phyloP scores from a whole-genome alignment of 92 coral and sea anemone species.

The Palythoa grandiflora region DNA sequence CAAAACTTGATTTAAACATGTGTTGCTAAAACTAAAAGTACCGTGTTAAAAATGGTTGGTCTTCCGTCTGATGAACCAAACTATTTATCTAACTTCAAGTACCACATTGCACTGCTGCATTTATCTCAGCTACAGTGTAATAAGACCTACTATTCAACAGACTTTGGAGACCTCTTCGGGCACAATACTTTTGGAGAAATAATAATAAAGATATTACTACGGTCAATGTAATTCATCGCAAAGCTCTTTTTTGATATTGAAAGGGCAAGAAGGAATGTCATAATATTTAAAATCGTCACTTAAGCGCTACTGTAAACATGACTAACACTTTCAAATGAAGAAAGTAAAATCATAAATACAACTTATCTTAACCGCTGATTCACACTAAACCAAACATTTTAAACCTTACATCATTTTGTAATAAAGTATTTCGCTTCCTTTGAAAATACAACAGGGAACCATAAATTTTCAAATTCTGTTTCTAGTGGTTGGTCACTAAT shows the following conservation, averaged over 20 bases:
- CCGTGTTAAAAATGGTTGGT: neutral
- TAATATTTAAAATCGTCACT: slow-evolving; percentile 22
- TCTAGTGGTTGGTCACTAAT: neutral
- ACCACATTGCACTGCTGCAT: neutral
- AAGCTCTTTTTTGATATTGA: neutral
- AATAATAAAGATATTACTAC: neutral
- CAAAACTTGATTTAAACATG: neutral
- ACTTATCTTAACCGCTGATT: neutral
- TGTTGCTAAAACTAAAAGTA: slow-evolving; percentile 25
- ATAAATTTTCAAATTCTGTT: neutral
- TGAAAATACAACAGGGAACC: neutral
- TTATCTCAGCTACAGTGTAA: neutral
- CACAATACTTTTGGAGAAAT: neutral
- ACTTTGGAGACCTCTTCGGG: too few relatives aligned
- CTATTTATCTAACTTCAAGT: slow-evolving; percentile 3
- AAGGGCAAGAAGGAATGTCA: neutral
- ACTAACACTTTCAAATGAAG: neutral
- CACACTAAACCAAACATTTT: neutral
- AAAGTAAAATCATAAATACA: neutral
- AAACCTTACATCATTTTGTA: neutral
- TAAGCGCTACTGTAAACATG: slow-evolving; percentile 4
- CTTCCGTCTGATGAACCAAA: neutral
- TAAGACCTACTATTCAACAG: neutral
- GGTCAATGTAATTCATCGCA: neutral
- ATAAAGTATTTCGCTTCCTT: neutral